A percentile compares a stretch with the other conserved stretches of the same genome.
phyloP scores from a whole-genome alignment of 2,888 invertebrate species.

The Oscheius sp. region DNA sequence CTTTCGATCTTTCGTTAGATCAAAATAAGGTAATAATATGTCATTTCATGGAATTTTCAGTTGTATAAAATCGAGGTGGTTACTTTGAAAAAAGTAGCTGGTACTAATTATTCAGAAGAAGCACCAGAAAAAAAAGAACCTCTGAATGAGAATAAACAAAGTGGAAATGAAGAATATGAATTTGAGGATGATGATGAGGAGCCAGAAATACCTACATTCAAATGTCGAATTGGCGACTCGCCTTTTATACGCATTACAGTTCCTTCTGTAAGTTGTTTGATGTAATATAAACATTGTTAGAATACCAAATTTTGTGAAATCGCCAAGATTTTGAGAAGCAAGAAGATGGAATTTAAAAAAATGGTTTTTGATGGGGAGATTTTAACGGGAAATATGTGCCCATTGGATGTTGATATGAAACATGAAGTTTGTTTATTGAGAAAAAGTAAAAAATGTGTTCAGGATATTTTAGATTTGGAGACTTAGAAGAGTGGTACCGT shows the following conservation, averaged over 20 bases:
- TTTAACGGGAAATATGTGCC: neutral
- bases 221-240: neutral
- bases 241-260: neutral
- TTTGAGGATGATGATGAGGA: neutral
- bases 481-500: too few species aligned
- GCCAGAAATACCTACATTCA: neutral
- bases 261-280: neutral
- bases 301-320: neutral
- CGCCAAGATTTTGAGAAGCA: neutral
- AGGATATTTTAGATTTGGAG: too few species aligned
- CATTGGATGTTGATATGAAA: neutral
- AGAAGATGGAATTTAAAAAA: neutral
- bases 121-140: too few species aligned
- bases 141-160: too few species aligned
- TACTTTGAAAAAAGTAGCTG: too few species aligned
- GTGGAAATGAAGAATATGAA: too few species aligned
- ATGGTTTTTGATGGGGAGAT: neutral
- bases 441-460: too few species aligned
- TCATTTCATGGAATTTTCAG: neutral
- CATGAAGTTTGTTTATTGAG: conserved; percentile 2
- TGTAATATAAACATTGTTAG: neutral
- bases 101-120: too few species aligned
- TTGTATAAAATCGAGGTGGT: neutral
- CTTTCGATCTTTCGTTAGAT: neutral
- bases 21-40: neutral